Base-by-base conservation (phyloP, 2,888 invertebrate species). In the Microplitis deprimator region DNA sequence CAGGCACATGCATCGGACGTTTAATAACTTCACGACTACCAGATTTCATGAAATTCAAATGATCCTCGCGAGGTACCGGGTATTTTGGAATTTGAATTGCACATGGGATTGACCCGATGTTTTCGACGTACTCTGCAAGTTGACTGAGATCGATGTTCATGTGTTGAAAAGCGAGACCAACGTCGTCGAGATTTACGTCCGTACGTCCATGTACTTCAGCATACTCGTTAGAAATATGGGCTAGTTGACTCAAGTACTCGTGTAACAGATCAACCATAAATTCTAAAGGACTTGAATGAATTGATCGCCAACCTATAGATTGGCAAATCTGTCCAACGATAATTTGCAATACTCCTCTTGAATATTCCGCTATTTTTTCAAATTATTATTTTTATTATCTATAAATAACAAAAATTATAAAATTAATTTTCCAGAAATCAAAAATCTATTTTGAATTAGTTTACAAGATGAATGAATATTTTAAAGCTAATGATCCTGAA, bases 281-380 rank as follows among this genome's bases (percentile, higher is more conserved):
- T 89, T 98, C 97, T 85, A 98, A 90, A 41, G 98, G 95, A 71
- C 96, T 95, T 59, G 95, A 93, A 89, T 96, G 96, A 84, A 96
- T 95, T 17, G 95, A 94, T 90, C 97, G 95, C 95, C 97, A 98
- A 83, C 98, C 98, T 85, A 98, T 94, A 82, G 96, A 96, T 92
- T 97, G 96, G 89, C 97, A 95, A 90, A 98, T 95, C 92, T 97
- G 97, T 83, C 96, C 97, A 83, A 97, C 95, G 86, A 95, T 94
- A 88, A 96, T 92, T 90, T 95, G 95, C 88, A 97, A 91, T 87
- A 96, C 91, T 88, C 94, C 93, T 85, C 94, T 92, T 84, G 94
- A 92, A 91, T 94, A 96, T 89, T 93, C 92, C 84, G 92, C 91
- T 89, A 92, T 92, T 64, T 65, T 41, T 41, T 10, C 0, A 41